Evolutionary conservation across 2,113 vertebrate species (phyloP).

Genomic region (Zosterops borbonicus): DNA sequence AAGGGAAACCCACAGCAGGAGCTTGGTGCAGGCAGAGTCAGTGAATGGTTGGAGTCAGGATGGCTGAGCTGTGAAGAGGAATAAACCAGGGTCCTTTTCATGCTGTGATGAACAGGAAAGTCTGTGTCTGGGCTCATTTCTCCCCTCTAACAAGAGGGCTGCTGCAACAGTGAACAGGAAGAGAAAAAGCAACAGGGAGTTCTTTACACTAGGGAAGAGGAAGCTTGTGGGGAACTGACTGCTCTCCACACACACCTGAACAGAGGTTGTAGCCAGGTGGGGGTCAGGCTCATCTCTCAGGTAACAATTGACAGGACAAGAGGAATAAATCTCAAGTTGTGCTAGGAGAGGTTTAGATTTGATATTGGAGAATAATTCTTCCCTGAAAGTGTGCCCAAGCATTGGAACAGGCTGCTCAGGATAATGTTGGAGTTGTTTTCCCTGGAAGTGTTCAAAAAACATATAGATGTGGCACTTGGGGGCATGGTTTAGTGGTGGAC

Average conservation of each 20-base stretch:
- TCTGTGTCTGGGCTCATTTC: neutral
- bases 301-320: no score
- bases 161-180: neutral
- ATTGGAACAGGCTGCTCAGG: neutral
- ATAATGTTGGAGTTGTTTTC: neutral
- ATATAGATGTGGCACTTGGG: neutral
- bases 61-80: neutral
- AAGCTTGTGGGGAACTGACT: no score
- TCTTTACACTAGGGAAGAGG: neutral
- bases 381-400: fast-evolving
- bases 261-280: no score
- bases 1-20: no score
- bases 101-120: neutral
- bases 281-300: neutral
- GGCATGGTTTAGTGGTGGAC: no score
- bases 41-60: neutral
- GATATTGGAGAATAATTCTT: neutral
- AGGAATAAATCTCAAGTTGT: neutral
- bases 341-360: neutral
- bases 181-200: neutral
- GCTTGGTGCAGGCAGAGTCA: no score
- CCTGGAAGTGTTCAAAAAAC: neutral
- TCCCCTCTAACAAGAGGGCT: neutral
- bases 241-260: neutral
- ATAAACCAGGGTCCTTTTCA: neutral